These are phyloP conservation scores for Littorina saxatilis DNA, from an alignment of 1,140 invertebrate genomes.

Conservation along the genomic window DNA sequence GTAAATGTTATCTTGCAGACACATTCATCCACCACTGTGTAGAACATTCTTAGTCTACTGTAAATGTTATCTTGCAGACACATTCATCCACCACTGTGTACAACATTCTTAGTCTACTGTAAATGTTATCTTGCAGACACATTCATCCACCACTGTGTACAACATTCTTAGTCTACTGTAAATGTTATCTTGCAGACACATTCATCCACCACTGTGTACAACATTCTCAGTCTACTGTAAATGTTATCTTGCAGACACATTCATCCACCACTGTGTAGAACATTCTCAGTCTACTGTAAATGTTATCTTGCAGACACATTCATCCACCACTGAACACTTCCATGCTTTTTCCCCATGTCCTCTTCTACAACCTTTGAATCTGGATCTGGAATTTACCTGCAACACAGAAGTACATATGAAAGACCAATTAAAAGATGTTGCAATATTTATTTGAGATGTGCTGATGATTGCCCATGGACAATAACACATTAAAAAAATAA, in stretches of 20 bases:
- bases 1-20: too few relatives aligned
- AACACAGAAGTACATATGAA: slow-evolving; percentile 18
- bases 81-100: too few relatives aligned
- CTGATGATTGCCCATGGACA: neutral
- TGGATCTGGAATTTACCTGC: slow-evolving; percentile 83
- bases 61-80: too few relatives aligned
- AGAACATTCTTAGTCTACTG: too few relatives aligned
- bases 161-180: too few relatives aligned
- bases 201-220: neutral
- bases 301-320: neutral
- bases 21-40: too few relatives aligned
- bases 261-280: neutral
- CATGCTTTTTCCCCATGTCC: neutral
- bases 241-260: neutral
- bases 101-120: too few relatives aligned
- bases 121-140: too few relatives aligned
- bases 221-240: neutral
- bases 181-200: neutral
- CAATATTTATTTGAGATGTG: neutral
- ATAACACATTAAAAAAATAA: neutral
- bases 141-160: too few relatives aligned
- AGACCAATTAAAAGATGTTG: neutral
- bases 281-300: too few relatives aligned
- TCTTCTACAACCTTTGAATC: slow-evolving; percentile 72
- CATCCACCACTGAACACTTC: neutral